Conservation (phyloP, 2,113 vertebrate species). For the Psophia crepitans region DNA sequence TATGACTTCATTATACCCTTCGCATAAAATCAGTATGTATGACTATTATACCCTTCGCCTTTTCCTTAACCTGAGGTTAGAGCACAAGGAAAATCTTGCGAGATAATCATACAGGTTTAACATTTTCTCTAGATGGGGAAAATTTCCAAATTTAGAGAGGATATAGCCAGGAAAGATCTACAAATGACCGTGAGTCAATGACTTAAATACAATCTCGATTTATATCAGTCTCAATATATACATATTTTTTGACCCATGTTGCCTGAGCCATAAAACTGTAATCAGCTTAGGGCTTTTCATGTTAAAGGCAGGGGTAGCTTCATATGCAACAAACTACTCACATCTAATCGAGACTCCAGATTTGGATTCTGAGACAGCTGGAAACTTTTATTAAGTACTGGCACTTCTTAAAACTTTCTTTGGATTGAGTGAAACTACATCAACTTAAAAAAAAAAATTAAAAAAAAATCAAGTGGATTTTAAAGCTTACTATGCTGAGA, state of each 20-base stretch:
- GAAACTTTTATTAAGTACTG: conserved; percentile 66
- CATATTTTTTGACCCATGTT: neutral
- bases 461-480: neutral
- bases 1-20: neutral
- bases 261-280: neutral
- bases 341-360: conserved; percentile 39
- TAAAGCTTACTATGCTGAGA: neutral
- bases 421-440: conserved; percentile 7
- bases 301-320: conserved; percentile 22
- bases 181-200: neutral
- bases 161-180: conserved; percentile 6
- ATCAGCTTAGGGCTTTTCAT: neutral
- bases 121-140: neutral
- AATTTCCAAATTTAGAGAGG: neutral
- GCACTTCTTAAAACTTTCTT: conserved; percentile 43
- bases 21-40: neutral
- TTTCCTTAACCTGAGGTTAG: neutral
- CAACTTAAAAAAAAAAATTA: neutral
- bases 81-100: neutral
- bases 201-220: neutral
- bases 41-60: neutral
- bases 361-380: conserved; percentile 35
- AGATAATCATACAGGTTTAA: neutral
- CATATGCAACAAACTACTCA: neutral
- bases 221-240: neutral